phyloP scores from a whole-genome alignment of 2,113 vertebrate genomes.

The Chaenocephalus aceratus region DNA sequence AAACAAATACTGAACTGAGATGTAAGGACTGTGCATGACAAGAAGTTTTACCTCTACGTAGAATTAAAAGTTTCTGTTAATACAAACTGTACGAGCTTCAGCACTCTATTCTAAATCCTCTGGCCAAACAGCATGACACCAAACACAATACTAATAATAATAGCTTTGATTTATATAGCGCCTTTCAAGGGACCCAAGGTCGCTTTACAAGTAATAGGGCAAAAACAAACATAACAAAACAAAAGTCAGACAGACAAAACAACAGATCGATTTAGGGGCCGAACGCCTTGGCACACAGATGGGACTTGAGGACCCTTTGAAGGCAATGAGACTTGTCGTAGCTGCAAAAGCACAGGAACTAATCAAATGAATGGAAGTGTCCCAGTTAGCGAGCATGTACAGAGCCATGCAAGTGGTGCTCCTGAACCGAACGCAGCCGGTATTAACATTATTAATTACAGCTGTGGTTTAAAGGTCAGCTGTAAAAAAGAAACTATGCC shows the following conservation, averaged over 20 bases:
- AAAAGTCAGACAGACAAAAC: too few relatives aligned
- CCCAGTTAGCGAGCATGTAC: background rate
- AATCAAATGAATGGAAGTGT: slow-evolving; percentile 14
- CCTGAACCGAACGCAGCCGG: background rate
- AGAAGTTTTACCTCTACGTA: background rate
- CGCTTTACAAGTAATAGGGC: too few relatives aligned
- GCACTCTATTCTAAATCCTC: background rate
- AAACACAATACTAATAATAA: background rate
- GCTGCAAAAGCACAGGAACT: background rate
- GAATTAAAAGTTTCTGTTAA: background rate
- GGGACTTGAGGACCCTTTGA: too few relatives aligned
- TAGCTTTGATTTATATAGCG: too few relatives aligned
- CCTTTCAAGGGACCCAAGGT: too few relatives aligned
- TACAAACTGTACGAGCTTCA: background rate
- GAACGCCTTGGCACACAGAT: too few relatives aligned
- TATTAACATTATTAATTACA: background rate
- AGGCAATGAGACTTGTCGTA: slow-evolving; percentile 11
- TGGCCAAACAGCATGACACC: slow-evolving; percentile 26
- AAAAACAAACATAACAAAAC: too few relatives aligned
- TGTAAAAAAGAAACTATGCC: background rate
- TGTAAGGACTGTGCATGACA: too few relatives aligned
- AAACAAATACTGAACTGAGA: too few relatives aligned
- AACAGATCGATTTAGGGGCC: too few relatives aligned
- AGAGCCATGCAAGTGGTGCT: background rate
- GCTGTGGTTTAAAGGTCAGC: background rate